A percentile compares a stretch with the other conserved stretches of the same genome.
These are phyloP conservation scores for Sinodicranocentrus sp. DNA, from an alignment of 2,888 invertebrate genomes.

Conservation along the genomic window DNA sequence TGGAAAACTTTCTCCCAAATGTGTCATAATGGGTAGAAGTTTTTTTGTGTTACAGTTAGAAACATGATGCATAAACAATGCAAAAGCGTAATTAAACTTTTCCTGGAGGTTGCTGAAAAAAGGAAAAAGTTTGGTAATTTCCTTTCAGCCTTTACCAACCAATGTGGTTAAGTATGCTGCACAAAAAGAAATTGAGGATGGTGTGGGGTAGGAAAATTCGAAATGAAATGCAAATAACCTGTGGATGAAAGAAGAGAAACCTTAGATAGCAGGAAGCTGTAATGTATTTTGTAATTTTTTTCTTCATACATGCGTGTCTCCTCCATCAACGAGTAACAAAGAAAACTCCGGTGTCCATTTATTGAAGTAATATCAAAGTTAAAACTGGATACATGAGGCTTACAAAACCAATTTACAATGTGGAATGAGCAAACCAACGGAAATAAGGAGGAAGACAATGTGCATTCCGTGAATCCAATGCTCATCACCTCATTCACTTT, in stretches of 20 bases:
- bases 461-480: conserved; percentile 19
- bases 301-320: no score
- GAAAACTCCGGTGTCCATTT: no score
- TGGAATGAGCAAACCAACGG: conserved; percentile 10
- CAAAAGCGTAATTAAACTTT: conserved; percentile 56
- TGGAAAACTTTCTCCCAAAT: conserved; percentile 37
- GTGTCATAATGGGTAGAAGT: conserved; percentile 50
- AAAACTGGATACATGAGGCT: no score
- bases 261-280: neutral
- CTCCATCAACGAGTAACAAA: no score
- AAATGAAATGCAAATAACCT: conserved; percentile 61
- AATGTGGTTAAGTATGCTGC: neutral
- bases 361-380: no score
- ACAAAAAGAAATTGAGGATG: neutral
- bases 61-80: conserved; percentile 46
- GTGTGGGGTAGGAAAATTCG: neutral
- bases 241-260: conserved; percentile 17
- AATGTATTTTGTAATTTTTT: neutral
- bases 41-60: conserved; percentile 28
- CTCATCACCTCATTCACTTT: conserved; percentile 48
- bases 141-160: neutral
- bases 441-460: conserved; percentile 44
- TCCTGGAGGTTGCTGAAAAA: conserved; percentile 27
- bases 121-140: conserved; percentile 57
- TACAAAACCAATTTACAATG: neutral